Conservation (phyloP, 2,797 vertebrate genomes). For the Phrynocephalus forsythii region DNA sequence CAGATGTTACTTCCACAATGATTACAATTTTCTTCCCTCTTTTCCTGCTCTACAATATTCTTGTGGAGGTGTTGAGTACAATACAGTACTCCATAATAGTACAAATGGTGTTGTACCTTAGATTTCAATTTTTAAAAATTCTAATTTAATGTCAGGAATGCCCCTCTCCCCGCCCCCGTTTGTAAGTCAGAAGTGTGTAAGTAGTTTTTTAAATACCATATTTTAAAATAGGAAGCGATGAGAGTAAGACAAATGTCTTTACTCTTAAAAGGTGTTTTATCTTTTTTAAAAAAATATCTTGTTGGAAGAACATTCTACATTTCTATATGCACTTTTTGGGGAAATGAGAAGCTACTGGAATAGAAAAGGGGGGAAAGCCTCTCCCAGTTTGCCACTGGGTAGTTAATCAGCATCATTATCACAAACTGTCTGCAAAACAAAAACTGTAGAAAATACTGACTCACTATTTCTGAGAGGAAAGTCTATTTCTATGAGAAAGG, state of each 20-base stretch:
- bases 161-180: too few relatives aligned
- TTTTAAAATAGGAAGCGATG: background rate
- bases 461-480: background rate
- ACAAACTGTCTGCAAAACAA: background rate
- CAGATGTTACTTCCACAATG: too few relatives aligned
- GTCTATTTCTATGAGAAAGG: slow-evolving; percentile 6
- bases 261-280: background rate
- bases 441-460: slow-evolving; percentile 25
- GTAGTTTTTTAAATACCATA: background rate
- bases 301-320: background rate
- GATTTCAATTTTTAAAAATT: too few relatives aligned
- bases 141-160: too few relatives aligned
- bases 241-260: background rate
- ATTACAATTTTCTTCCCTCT: too few relatives aligned
- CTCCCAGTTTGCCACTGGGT: background rate
- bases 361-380: background rate
- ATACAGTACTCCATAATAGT: too few relatives aligned
- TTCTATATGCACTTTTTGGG: background rate
- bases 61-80: too few relatives aligned
- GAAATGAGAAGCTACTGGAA: background rate
- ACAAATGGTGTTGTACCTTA: too few relatives aligned
- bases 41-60: too few relatives aligned
- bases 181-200: too few relatives aligned
- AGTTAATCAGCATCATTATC: background rate
- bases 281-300: background rate